phyloP scores from a whole-genome alignment of 2,113 vertebrate species.

The Seriola dumerili region DNA sequence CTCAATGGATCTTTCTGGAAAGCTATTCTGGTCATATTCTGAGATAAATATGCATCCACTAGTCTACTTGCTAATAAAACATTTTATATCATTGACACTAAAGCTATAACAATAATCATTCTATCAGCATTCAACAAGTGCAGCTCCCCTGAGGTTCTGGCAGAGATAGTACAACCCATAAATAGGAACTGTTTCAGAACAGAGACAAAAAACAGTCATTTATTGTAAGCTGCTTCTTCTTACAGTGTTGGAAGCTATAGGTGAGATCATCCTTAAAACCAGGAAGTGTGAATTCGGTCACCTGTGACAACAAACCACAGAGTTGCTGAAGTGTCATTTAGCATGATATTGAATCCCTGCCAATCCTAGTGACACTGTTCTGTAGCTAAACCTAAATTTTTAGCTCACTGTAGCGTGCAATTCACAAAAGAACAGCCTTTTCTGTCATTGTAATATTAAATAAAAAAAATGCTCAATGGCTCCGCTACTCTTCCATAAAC shows the following conservation, averaged over 20 bases:
- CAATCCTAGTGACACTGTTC: background rate
- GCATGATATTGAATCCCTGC: background rate
- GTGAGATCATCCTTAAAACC: slow-evolving; percentile 12
- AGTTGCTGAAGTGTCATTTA: background rate
- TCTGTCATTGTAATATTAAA: background rate
- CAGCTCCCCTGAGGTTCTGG: background rate
- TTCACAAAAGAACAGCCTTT: background rate
- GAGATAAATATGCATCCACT: background rate
- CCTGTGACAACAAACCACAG: slow-evolving; percentile 31
- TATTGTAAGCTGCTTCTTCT: background rate
- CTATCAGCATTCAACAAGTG: background rate
- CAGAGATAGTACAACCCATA: background rate
- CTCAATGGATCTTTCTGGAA: background rate
- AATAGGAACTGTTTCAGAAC: background rate
- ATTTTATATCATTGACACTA: background rate
- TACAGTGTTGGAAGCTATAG: background rate
- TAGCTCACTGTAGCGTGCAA: background rate
- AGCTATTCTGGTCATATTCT: background rate
- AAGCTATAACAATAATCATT: background rate
- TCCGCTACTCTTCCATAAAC: slow-evolving; percentile 28
- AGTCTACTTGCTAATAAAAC: background rate
- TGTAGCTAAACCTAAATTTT: background rate
- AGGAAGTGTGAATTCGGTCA: slow-evolving; percentile 35
- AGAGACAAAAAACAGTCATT: background rate
- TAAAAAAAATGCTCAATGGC: background rate